Evolutionary conservation across 2,113 vertebrate genomes (phyloP), one percentile per base, ranked within the genome.

Genomic region (Polypterus bichir): DNA sequence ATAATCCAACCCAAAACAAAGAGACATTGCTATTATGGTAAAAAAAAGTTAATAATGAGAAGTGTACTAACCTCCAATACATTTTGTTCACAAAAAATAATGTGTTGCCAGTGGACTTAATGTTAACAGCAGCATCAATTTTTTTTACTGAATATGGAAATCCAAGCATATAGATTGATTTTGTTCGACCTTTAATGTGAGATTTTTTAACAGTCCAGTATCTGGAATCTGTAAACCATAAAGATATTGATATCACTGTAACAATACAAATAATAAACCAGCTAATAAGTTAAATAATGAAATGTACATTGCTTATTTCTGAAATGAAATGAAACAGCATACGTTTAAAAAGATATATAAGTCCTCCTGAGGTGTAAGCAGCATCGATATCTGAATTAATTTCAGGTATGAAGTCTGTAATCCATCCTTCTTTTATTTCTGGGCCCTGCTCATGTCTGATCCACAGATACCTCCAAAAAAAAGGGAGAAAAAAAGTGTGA

Each of bases 171-270:
- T 65, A 76, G 66, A 87, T 81, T 8, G 74, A 61, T 70, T 79
- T 74, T 4, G 73, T 66, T 57, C 76, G 74, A 47, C 75, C 72
- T 62, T 71, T 82, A n/a, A 80, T 66, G 5, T 64, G 66, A 6
- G 76, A 82, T 5, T 78, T 74, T 62, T 74, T 84, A 61, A 84
- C 71, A 3, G 77, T 83, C 85, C 85, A 86, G 74, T 79, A 84
- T 60, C 65, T 77, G 27, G 78, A 73, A 56, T 79, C 85, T 87
- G 27, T 27, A 27, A 27, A 27, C 27, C 27, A 27, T 27, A 27
- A 27, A 27, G 1, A 27, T 27, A 27, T 27, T 27, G 27, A 27
- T 2, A 27, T 27, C 27, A 27, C 1, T 27, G 27, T 27, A 27
- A 2, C 27, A 27, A 27, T 27, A 27, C 27, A 27, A 27, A 27